A percentile compares a stretch with the other conserved stretches of the same genome.
Evolutionary conservation across 2,797 vertebrate genomes (phyloP).

Genomic region (Distichodus sexfasciatus): DNA sequence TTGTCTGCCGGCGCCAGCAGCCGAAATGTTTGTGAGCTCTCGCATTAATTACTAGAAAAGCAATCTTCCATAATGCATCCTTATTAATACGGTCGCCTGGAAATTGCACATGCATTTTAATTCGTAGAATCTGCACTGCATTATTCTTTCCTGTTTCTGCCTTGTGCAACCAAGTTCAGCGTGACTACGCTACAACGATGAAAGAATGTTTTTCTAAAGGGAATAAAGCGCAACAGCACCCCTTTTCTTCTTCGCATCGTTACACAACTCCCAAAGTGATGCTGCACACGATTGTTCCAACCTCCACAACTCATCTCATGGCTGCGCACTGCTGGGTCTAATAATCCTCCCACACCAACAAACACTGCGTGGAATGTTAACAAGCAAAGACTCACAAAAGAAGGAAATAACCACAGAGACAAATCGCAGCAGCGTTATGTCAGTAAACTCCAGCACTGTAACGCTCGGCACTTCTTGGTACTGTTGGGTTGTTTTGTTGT

Average conservation of each 20-base stretch:
- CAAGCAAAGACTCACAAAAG: slow-evolving; percentile 63
- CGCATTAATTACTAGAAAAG: neutral
- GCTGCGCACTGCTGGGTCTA: slow-evolving; percentile 45
- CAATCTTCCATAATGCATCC: neutral
- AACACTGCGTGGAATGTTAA: slow-evolving; percentile 67
- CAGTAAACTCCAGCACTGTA: slow-evolving; percentile 49
- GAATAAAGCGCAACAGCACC: neutral
- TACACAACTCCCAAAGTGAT: slow-evolving; percentile 9
- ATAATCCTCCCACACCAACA: slow-evolving; percentile 42
- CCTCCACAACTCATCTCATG: neutral
- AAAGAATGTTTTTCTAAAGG: neutral
- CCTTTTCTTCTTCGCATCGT: neutral
- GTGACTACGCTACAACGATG: neutral
- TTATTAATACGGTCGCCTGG: neutral
- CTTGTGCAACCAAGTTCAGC: neutral
- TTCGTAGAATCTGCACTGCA: neutral
- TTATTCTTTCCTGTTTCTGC: neutral
- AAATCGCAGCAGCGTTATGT: slow-evolving; percentile 65
- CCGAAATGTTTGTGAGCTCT: neutral
- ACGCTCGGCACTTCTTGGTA: slow-evolving; percentile 51
- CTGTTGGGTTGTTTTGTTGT: no score
- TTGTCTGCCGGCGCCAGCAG: neutral
- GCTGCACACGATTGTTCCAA: neutral
- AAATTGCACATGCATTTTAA: neutral
- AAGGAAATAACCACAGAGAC: slow-evolving; percentile 60